Evolutionary conservation across 2,888 invertebrate genomes (phyloP), one percentile per base, ranked within the genome.

Genomic region (Anaspis maculata): DNA sequence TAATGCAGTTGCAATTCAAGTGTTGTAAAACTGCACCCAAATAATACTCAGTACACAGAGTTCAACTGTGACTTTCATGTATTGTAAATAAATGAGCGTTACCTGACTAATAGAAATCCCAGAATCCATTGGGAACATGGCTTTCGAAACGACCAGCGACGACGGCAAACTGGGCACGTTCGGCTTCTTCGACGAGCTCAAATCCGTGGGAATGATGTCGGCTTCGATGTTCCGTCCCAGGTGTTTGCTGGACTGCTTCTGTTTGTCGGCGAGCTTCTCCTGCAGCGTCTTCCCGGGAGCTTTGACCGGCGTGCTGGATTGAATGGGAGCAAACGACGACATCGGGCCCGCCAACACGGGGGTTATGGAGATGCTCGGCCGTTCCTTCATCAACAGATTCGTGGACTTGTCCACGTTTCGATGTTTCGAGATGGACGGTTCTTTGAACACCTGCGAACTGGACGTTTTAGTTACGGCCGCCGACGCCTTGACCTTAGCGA

Each of bases 241-340:
- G 13, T 52, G 54, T 13, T 52, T 52, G 9, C 43, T 49, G 15
- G 52, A 47, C 22, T 65, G 64, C 51, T 79, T 79, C 42, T 78
- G 74, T 37, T 74, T 68, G 42, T 80, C 79, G 0, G 79, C 79
- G 33, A 80, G 58, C 57, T 79, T 79, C 54, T 80, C 78, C 51
- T 80, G 79, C 34, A 80, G 56, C 1, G 80, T 79, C 62, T 79
- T 79, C 1, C 73, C 73, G 1, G 76, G 72, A 46, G 72, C 74
- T 1, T 5, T 27, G 33, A 62, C 52, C 69, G 70, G 43, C 66
- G 65, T 9, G 24, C 30, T n/a, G n/a, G n/a, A n/a, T n/a, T 33
- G 25, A 67, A 69, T 0, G 67, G 65, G 53, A 59, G 42, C 1
- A 60, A 66, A 1, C 66, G 68, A 46, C 1, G 49, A 39, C n/a